phyloP scores from a whole-genome alignment of 2,113 vertebrate species.

The Monopterus albus region DNA sequence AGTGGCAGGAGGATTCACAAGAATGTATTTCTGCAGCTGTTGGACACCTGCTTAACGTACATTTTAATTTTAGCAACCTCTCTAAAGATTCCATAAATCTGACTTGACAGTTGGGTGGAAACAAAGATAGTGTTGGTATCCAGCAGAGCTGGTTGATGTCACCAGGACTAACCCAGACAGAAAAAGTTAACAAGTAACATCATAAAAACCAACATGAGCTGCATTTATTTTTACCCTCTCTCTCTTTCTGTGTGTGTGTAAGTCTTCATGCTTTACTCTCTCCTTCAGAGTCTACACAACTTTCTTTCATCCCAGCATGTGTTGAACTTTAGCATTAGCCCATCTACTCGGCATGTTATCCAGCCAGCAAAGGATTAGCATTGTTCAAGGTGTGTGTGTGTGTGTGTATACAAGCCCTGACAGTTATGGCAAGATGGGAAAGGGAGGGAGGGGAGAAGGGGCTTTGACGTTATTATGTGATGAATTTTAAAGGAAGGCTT shows the following conservation, averaged over 20 bases:
- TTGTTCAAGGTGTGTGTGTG: slow-evolving; percentile 18
- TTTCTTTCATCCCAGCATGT: slow-evolving; percentile 63
- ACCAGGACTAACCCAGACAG: slow-evolving; percentile 6
- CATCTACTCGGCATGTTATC: slow-evolving; percentile 29
- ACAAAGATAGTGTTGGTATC: slow-evolving; percentile 6
- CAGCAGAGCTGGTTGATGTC: slow-evolving; percentile 7
- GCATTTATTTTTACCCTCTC: background rate
- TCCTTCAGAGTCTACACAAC: slow-evolving; percentile 45
- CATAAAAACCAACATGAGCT: background rate
- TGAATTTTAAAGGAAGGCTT: slow-evolving; percentile 64
- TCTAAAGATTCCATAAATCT: background rate
- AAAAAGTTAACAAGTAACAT: slow-evolving; percentile 17
- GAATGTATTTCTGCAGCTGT: background rate
- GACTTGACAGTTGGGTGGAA: slow-evolving; percentile 14
- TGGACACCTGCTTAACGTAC: background rate
- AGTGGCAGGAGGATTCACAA: too few species aligned
- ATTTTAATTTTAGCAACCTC: slow-evolving; percentile 1
- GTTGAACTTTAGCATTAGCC: slow-evolving; percentile 42
- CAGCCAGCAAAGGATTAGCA: slow-evolving; percentile 56
- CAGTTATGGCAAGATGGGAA: slow-evolving; percentile 19
- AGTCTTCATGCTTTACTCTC: slow-evolving; percentile 17
- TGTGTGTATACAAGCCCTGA: slow-evolving; percentile 36
- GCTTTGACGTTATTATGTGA: slow-evolving; percentile 38
- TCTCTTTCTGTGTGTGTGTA: too few species aligned
- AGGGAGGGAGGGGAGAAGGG: background rate